These are phyloP conservation scores for Spatulosminthurus flaviceps DNA, from an alignment of 2,888 invertebrate species.

Conservation along the genomic window DNA sequence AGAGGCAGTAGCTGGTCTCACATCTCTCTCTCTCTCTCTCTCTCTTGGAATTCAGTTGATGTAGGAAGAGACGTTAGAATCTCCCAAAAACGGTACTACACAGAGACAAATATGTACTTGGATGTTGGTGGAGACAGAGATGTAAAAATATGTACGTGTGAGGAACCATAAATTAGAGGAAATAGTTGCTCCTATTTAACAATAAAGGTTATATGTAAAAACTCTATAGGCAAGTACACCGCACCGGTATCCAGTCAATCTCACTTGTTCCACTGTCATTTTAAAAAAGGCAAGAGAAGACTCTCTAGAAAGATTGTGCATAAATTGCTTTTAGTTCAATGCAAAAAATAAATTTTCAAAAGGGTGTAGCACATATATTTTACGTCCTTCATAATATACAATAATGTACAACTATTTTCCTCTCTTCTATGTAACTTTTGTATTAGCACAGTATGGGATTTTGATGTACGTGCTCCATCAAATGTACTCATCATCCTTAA, in stretches of 20 bases:
- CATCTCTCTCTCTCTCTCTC: not conserved
- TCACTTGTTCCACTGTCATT: conserved; percentile 6
- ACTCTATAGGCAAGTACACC: not conserved
- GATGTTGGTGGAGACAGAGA: no score
- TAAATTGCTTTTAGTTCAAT: not conserved
- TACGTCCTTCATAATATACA: no score
- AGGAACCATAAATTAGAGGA: conserved; percentile 4
- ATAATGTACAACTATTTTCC: no score
- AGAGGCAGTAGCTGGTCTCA: not conserved
- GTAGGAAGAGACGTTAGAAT: no score
- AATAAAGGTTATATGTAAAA: no score
- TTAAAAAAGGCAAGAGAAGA: not conserved
- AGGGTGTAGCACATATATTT: no score
- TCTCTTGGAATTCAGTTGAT: not conserved
- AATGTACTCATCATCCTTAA: not conserved
- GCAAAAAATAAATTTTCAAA: not conserved
- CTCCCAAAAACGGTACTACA: not conserved
- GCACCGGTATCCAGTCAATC: not conserved
- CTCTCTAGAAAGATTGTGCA: no score
- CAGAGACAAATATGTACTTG: not conserved
- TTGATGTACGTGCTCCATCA: conserved; percentile 28
- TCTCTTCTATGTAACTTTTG: no score
- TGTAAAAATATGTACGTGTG: not conserved
- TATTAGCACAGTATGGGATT: conserved; percentile 14
- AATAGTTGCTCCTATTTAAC: no score